phyloP scores from a whole-genome alignment of 2,888 invertebrate genomes.

The Mythimna loreyi region DNA sequence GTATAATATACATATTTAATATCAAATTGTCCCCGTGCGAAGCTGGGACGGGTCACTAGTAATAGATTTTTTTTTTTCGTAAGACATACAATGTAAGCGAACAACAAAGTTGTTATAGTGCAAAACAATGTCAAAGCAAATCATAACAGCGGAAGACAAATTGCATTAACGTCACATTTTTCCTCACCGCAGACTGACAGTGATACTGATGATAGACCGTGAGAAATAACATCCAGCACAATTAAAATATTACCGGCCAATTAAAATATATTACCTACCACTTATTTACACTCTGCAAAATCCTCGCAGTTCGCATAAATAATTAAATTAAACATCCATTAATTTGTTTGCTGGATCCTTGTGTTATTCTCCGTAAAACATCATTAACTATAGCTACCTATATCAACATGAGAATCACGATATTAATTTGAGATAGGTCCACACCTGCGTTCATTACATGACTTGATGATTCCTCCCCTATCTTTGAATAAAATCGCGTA shows the following conservation, averaged over 20 bases:
- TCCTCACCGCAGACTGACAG: slow-evolving; percentile 5
- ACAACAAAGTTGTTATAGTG: neutral
- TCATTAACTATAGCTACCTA: slow-evolving; percentile 34
- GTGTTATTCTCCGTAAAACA: slow-evolving; percentile 57
- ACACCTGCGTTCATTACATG: slow-evolving; percentile 51
- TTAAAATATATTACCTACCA: slow-evolving; percentile 23
- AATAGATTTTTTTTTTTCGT: no score
- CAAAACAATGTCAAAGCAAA: neutral
- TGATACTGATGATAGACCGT: slow-evolving; percentile 43
- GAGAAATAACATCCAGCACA: slow-evolving; percentile 40
- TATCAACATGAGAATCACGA: slow-evolving; percentile 38
- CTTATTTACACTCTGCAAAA: slow-evolving; percentile 40
- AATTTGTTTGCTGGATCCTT: slow-evolving; percentile 53
- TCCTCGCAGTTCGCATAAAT: slow-evolving; percentile 40
- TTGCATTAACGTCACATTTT: slow-evolving; percentile 20
- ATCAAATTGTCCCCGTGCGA: no score
- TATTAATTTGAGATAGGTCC: slow-evolving; percentile 42
- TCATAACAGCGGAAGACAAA: slow-evolving; percentile 19
- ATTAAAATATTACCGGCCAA: slow-evolving; percentile 42
- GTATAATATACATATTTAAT: no score
- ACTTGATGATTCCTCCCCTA: slow-evolving; percentile 45
- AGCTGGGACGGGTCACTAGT: no score
- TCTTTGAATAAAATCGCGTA: slow-evolving; percentile 38
- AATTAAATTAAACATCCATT: slow-evolving; percentile 56
- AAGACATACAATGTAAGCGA: slow-evolving; percentile 29